Evolutionary conservation across 2,797 vertebrate species (phyloP), one percentile per base, ranked within the genome.

Genomic region (Mycteria americana): DNA sequence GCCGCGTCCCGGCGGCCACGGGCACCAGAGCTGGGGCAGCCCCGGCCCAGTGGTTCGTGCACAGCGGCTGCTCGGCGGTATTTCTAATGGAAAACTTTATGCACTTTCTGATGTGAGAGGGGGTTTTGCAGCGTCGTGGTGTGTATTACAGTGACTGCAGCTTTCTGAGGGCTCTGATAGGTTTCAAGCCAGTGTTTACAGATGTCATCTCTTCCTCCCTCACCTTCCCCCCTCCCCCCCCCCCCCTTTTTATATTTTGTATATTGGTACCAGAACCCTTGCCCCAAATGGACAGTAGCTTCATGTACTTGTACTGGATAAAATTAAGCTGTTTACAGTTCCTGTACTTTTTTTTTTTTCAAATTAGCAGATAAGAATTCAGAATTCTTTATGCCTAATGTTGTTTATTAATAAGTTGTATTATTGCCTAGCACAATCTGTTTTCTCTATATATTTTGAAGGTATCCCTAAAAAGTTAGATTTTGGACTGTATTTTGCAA

Each of bases 401-500:
- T 62, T 68, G 53, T 82, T 85, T 39, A 48, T 88, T 57, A 89
- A 92, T 70, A 87, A 72, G n/a, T 60, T 94, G 57, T 88, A 90
- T 75, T 89, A 83, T 82, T 92, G 65, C 94, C 91, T 89, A 41
- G 90, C 85, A 92, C 87, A 79, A 81, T 56, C 85, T 53, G 5
- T 88, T 92, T 76, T 67, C 54, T 94, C 41, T 62, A 16, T 56
- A 10, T 73, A 54, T 88, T 96, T 89, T 65, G 51, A 94, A 85
- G 68, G 37, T 72, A 77, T 74, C 75, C 63, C 78, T 91, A 53
- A 94, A 92, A 53, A 89, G 31, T 86, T 92, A 84, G 86, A 76
- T 88, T 78, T 94, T 92, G 76, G 85, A 87, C 76, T 89, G 94
- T 78, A 92, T 95, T 97, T 97, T 96, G 80, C 91, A 97, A 98